Evolutionary conservation across 2,113 vertebrate genomes (phyloP).

Genomic region (Sus scrofa): T2T-Sscrofa CM000820.6:14764501-14765000

Average conservation of each 20-base stretch:
- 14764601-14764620: not conserved
- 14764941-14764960: not conserved
- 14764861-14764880: not conserved
- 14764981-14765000: not conserved
- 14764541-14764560: too few species aligned
- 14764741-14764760: too few species aligned
- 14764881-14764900: not conserved
- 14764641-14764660: not conserved
- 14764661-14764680: too few species aligned
- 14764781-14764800: not conserved
- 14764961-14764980: not conserved
- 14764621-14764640: not conserved
- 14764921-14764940: rapidly evolving
- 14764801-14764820: not conserved
- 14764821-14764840: not conserved
- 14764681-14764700: too few species aligned
- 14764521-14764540: not conserved
- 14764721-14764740: too few species aligned
- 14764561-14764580: not conserved
- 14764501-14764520: not conserved
- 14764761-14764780: too few species aligned
- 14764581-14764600: not conserved
- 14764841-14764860: not conserved
- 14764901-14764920: not conserved
- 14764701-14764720: too few species aligned